phyloP scores from a whole-genome alignment of 2,113 vertebrate species.

The Mus pahari region DNA sequence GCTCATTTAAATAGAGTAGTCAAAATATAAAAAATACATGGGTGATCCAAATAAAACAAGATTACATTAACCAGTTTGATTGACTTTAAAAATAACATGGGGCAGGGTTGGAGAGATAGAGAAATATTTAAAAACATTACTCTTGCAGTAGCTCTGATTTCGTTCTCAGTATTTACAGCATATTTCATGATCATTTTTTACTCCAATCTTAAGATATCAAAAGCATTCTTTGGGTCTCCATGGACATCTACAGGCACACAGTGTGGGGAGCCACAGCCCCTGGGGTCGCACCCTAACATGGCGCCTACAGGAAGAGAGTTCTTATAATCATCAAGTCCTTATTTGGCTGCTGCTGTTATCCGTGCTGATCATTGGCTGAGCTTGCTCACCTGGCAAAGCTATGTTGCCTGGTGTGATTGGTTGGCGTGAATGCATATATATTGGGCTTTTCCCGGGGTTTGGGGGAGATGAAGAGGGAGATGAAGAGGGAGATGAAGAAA shows the following conservation, averaged over 20 bases:
- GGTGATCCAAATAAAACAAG: background rate
- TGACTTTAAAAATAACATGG: background rate
- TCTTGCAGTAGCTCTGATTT: background rate
- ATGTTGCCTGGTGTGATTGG: too few relatives aligned
- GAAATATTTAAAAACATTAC: background rate
- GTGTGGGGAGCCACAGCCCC: too few relatives aligned
- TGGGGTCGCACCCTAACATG: too few relatives aligned
- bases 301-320: too few relatives aligned
- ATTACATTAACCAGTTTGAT: background rate
- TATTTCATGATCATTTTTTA: background rate
- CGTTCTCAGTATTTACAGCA: background rate
- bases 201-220: background rate
- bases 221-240: background rate
- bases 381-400: too few relatives aligned
- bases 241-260: background rate
- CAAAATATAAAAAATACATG: background rate
- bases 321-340: too few relatives aligned
- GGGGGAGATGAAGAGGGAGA: too few relatives aligned
- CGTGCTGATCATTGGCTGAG: too few relatives aligned
- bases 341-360: too few relatives aligned
- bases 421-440: too few relatives aligned
- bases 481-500: too few relatives aligned
- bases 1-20: background rate
- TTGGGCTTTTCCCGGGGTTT: too few relatives aligned
- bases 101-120: background rate